phyloP scores from a whole-genome alignment of 2,888 invertebrate genomes.

The Orchesellides sinensis region DNA sequence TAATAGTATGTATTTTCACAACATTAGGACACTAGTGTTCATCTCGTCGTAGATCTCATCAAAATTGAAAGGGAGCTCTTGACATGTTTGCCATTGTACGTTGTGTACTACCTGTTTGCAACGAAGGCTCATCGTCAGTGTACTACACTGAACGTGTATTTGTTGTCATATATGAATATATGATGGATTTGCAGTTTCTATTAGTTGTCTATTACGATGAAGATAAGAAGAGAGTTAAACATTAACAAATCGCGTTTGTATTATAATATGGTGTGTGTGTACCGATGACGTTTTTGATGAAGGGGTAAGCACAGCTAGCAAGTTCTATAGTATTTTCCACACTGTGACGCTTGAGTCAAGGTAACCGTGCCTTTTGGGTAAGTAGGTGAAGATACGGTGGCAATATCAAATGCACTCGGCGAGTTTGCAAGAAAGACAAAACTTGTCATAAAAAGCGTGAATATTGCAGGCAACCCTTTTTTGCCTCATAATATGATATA shows the following conservation, averaged over 20 bases:
- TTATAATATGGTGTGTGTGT: slow-evolving; percentile 24
- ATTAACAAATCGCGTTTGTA: slow-evolving; percentile 28
- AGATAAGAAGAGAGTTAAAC: neutral
- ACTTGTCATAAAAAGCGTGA: slow-evolving; percentile 13
- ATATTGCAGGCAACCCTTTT: neutral
- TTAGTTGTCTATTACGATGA: neutral
- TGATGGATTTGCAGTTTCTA: neutral
- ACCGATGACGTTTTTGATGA: slow-evolving; percentile 45
- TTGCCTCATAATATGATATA: neutral
- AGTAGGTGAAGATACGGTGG: slow-evolving; percentile 62
- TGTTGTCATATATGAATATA: neutral
- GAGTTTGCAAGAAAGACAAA: no score
- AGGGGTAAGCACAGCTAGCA: slow-evolving; percentile 33
- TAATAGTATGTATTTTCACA: neutral
- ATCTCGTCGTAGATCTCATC: no score
- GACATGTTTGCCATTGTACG: neutral
- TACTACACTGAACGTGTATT: neutral
- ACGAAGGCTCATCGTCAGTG: neutral
- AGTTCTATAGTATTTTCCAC: slow-evolving; percentile 50
- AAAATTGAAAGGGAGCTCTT: no score
- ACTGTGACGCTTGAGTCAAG: slow-evolving; percentile 58
- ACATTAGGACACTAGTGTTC: neutral
- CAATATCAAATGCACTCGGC: slow-evolving; percentile 23
- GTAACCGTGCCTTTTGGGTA: slow-evolving; percentile 65
- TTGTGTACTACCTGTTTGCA: neutral